Evolutionary conservation across 2,113 vertebrate species (phyloP), one percentile per base, ranked within the genome.

Genomic region (Callopanchax toddi): DNA sequence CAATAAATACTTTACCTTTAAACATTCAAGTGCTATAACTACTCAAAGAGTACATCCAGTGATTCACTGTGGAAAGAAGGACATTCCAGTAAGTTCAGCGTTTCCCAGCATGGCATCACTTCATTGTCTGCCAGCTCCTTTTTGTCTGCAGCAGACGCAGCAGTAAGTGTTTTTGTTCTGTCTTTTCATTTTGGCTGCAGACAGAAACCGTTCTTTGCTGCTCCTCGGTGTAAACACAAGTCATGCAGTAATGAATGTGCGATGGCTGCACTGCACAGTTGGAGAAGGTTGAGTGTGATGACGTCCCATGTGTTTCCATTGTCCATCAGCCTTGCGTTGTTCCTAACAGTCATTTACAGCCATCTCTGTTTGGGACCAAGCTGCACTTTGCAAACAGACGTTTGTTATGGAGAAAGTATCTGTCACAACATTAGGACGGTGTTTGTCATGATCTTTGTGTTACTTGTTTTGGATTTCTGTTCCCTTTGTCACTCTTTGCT

Each of bases 151-250:
- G 53, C 57, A 64, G 48, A 39, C 32, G 63, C 32, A 0, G 54
- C 11, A 25, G 40, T 60, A 74, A 76, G 73, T 78, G 74, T 77
- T 65, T 37, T 60, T 72, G 36, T 67, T 80, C 77, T 64, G 71
- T 82, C 82, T 86, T 86, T 82, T 76, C 81, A 82, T 83, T 85
- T 57, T 1, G 25, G 37, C 59, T 50, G 71, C 62, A 76, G 71
- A 78, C 80, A 37, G 67, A 72, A 13, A 66, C 21, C 50, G 52
- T 21, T 60, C 39, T 32, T 57, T 18, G 50, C 67, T 36, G 70
- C 74, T 58, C 58, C 58, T 64, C 66, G 59, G 18, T 79, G 66
- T 88, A 87, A 89, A 90, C 86, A 86, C 0, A 66, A 81, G 81
- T 72, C 72, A 42, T 2, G 2, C 57, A 29, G 67, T 79, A 75